Evolutionary conservation across 1,140 invertebrate genomes (phyloP), one percentile per base, ranked within the genome.

Genomic region (Amphibalanus amphitrite): DNA sequence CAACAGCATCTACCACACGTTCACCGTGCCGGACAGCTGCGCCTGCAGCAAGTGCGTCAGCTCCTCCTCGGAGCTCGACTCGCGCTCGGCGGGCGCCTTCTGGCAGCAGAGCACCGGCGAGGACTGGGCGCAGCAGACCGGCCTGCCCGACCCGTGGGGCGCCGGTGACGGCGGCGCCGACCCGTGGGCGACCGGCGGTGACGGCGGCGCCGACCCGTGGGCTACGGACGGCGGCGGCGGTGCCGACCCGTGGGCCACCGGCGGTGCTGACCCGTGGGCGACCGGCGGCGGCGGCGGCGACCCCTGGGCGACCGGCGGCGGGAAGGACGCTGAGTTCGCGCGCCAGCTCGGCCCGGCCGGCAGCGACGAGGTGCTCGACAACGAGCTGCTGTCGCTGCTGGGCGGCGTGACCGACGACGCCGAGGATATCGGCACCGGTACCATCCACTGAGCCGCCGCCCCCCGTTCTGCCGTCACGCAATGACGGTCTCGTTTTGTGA

Each of bases 1-100:
- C 69, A 71, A 1, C 67, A 59, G 13, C 47, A 59, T 59, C 47
- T 59, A 59, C 47, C 47, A 59, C 47, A 59, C 47, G 47, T 59
- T 59, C 47, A 59, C 47, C 1, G 47, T 59, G 47, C 47, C 47
- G 13, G 47, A 59, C 47, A 20, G 47, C 47, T 59, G 47, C 47
- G 47, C 47, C 13, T 59, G 47, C 47, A 59, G 47, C 47, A 59
- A 59, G 47, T 59, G 47, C 47, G 47, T 17, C 47, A 59, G 47
- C 47, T 59, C 47, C 10, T 59, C 47, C 13, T 20, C 47, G 1
- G 47, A 23, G 1, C 47, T 59, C 10, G 47, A 23, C 47, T 13
- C 47, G 47, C 1, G 6, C 47, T 13, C 47, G 47, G 47, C 47
- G 10, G 47, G 47, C 17, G 47, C 47, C 47, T 59, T 59, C 47